These are phyloP conservation scores for Hemiprocne comata DNA, from an alignment of 2,113 vertebrate species.

Conservation along the genomic window DNA sequence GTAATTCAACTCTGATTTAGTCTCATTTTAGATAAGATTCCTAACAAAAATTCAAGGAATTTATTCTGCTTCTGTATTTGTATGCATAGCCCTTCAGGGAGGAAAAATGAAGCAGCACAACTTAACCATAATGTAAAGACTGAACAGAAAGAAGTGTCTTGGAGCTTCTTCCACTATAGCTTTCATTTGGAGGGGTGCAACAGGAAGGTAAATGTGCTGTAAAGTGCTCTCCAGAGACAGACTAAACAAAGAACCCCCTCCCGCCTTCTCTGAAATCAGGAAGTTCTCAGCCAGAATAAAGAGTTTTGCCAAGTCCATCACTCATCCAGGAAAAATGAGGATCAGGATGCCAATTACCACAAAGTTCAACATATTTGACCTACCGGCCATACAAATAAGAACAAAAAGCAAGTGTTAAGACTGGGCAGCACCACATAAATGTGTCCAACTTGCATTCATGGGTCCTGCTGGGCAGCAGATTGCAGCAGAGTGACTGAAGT, in stretches of 20 bases:
- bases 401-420: not conserved
- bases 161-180: not conserved
- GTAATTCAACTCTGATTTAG: not conserved
- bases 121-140: not conserved
- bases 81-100: not conserved
- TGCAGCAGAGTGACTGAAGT: not conserved
- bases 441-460: not conserved
- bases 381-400: not conserved
- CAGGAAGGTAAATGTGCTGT: not conserved
- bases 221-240: not conserved
- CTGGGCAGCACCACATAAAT: not conserved
- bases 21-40: not conserved
- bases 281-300: conserved; percentile 20
- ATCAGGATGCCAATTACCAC: not conserved
- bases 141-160: not conserved
- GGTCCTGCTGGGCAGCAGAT: not conserved
- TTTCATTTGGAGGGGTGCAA: not conserved
- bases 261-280: not conserved
- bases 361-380: not conserved
- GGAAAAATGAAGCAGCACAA: not conserved
- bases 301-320: not conserved
- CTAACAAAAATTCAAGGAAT: not conserved
- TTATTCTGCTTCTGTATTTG: not conserved
- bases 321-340: not conserved
- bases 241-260: not conserved